Base-by-base conservation (phyloP, 2,797 vertebrate genomes). In the Oryzias dopingdopingensis region DNA sequence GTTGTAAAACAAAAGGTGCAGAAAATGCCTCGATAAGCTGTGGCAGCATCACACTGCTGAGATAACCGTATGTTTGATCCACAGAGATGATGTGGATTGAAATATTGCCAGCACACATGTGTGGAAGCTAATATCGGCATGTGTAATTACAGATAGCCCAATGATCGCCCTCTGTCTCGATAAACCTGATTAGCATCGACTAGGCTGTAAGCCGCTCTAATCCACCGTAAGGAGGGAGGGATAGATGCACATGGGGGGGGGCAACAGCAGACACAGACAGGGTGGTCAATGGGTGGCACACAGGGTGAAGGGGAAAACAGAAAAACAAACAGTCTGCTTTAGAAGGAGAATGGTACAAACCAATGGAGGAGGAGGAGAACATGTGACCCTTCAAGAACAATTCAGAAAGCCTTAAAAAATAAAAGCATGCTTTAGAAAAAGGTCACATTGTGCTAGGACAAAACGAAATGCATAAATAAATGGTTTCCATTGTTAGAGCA, bases 171-270 rank as follows among this genome's bases (percentile, higher is more conserved):
- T 84, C 77, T 84, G 72, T 79, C 79, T 78, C 71, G 81, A 85
- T 88, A 86, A 89, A 90, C 73, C 83, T 41, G 81, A 90, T 91
- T 90, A 91, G 76, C 70, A 88, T 87, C 62, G 83, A 88, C 79
- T 60, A 58, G 68, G 52, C 80, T 76, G 69, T 72, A 81, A 88
- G 46, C 62, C 41, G 23, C 40, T 56, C 52, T 86, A 88, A 89
- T 84, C 83, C 82, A 71, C 55, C 51, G 62, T 77, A 71, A 84
- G 62, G 67, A 79, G 68, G 71, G 78, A 79, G 60, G 80, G 79
- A 75, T 59, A 67, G 53, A 67, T 37, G 10, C 32, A 37, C 32
- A 12, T 10, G 29, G 0, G 16, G 5, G n/a, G 42, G 32, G 26
- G 37, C 43, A 51, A 40, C 16, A 40, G 26, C 29, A 41, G 48